phyloP scores from a whole-genome alignment of 2,113 vertebrate species.

The Istiophorus platypterus region DNA sequence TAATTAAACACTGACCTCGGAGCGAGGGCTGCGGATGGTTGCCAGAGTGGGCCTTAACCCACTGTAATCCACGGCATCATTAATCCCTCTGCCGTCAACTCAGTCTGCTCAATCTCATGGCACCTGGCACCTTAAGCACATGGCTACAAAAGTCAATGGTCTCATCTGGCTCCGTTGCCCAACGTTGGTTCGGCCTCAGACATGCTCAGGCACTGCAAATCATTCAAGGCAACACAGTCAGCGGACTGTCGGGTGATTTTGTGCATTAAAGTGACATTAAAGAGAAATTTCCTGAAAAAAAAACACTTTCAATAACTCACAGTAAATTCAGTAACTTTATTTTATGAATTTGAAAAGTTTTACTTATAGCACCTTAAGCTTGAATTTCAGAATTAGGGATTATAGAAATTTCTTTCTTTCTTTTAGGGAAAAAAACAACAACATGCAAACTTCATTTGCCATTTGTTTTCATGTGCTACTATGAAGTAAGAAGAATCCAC shows the following conservation, averaged over 20 bases:
- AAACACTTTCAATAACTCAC: too few species aligned
- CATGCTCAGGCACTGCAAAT: neutral
- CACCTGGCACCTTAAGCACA: slow-evolving; percentile 11
- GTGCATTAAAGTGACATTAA: too few species aligned
- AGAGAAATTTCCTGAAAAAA: too few species aligned
- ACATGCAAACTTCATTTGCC: too few species aligned
- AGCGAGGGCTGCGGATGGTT: neutral
- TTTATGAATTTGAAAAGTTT: too few species aligned
- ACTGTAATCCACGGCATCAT: slow-evolving; percentile 61
- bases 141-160: neutral
- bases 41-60: slow-evolving; percentile 4
- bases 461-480: too few species aligned
- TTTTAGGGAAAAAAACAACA: neutral
- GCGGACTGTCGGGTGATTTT: too few species aligned
- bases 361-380: too few species aligned
- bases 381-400: neutral
- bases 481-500: too few species aligned
- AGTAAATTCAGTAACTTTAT: too few species aligned
- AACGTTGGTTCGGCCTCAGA: neutral
- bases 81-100: slow-evolving; percentile 48
- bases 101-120: slow-evolving; percentile 24
- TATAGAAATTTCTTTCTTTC: neutral
- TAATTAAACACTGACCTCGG: slow-evolving; percentile 69
- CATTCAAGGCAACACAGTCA: neutral
- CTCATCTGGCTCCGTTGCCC: neutral